Percentiles rank a stretch among this genome's conserved stretches.
These are phyloP conservation scores for Phalera bucephala DNA, from an alignment of 2,888 invertebrate species.

Conservation along the genomic window DNA sequence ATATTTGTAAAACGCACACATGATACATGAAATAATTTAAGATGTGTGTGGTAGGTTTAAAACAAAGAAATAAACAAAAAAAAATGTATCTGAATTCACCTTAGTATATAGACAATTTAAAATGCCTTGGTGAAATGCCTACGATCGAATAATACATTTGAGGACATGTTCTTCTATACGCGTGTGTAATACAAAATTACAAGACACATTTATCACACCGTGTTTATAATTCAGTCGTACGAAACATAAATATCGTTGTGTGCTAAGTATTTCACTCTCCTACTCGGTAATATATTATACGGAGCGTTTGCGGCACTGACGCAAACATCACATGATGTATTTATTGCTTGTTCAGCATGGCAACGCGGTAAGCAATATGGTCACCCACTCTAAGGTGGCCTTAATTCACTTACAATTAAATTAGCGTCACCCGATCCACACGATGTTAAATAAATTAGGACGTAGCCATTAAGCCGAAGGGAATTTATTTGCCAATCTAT, in stretches of 20 bases:
- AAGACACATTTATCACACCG: conserved; percentile 26
- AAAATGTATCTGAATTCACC: too few species aligned
- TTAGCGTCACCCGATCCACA: conserved; percentile 64
- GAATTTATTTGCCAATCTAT: conserved; percentile 63
- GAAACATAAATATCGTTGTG: conserved; percentile 54
- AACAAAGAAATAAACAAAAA: too few species aligned
- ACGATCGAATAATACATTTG: too few species aligned
- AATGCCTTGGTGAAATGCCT: too few species aligned
- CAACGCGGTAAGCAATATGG: conserved; percentile 17
- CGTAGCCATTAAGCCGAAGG: conserved; percentile 56
- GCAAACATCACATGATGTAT: conserved; percentile 55
- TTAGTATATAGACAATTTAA: too few species aligned
- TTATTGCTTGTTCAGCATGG: conserved; percentile 54
- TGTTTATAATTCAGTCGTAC: conserved; percentile 36
- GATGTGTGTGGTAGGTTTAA: too few species aligned
- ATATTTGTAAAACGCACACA: too few species aligned
- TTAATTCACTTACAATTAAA: conserved; percentile 70
- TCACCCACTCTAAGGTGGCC: conserved; percentile 59
- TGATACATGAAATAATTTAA: too few species aligned
- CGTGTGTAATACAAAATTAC: conserved; percentile 20
- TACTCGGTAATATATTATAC: conserved; percentile 54
- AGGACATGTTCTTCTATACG: too few species aligned
- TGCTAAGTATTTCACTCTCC: conserved; percentile 59
- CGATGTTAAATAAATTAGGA: conserved; percentile 68
- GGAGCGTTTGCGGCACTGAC: conserved; percentile 47